These are phyloP conservation scores for Kryptolebias marmoratus DNA, from an alignment of 2,113 vertebrate species.

Conservation along the genomic window DNA sequence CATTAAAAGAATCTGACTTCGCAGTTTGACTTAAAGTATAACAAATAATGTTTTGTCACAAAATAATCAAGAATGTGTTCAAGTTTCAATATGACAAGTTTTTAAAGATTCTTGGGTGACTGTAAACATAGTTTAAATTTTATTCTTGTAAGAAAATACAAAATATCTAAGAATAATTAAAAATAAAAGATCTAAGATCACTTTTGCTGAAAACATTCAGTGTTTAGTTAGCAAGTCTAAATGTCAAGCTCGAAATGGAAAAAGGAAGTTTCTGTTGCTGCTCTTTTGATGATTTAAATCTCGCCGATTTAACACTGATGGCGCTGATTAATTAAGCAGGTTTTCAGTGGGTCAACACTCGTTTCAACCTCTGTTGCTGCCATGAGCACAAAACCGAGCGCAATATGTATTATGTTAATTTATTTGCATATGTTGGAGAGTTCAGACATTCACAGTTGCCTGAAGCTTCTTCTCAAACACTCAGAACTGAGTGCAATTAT, in stretches of 20 bases:
- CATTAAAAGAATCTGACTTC: too few species aligned
- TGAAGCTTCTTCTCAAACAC: conserved; percentile 37
- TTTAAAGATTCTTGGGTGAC: too few species aligned
- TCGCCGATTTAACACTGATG: conserved; percentile 12
- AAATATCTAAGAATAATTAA: too few species aligned
- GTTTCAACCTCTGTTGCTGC: conserved; percentile 34
- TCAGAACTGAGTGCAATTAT: conserved; percentile 62
- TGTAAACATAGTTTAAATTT: too few species aligned
- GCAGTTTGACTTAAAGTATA: too few species aligned
- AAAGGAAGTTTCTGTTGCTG: conserved; percentile 10
- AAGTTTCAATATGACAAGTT: too few species aligned
- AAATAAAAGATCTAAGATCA: too few species aligned
- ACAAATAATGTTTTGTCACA: too few species aligned
- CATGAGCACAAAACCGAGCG: conserved; percentile 27
- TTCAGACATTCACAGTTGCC: conserved; percentile 48
- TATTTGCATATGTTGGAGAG: conserved; percentile 73
- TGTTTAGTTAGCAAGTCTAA: background rate
- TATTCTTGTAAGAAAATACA: too few species aligned
- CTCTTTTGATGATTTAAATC: conserved; percentile 24
- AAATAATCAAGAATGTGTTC: too few species aligned
- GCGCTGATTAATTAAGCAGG: conserved; percentile 34
- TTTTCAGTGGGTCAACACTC: conserved; percentile 45
- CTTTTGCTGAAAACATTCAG: background rate
- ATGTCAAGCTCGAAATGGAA: conserved; percentile 5
- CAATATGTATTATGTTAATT: conserved; percentile 52